Base-by-base conservation (phyloP, 2,888 invertebrate species). In the Drosophila multiciliata region DNA sequence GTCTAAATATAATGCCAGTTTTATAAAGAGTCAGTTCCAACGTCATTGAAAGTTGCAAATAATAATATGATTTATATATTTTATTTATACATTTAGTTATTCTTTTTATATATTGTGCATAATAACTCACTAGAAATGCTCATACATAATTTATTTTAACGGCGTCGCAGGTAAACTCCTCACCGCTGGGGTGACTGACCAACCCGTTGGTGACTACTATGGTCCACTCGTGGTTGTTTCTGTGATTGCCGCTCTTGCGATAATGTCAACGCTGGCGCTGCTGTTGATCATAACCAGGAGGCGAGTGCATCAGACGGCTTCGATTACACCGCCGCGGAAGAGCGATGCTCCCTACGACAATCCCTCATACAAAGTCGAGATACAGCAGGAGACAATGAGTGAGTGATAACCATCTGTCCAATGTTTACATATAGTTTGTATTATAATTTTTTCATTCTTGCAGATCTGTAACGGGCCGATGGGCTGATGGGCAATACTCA, bases 381-480 rank as follows among this genome's bases (percentile, higher is more conserved):
- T 97, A 93, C 97, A 97, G 93, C 97, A 97, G 94, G 97, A 97
- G 94, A 97, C 97, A 90, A 97, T 97, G 97, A 97, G 97, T 97
- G 94, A 94, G 89, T 82, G 32, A 6, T 1, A 17, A n/a, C 0
- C 7, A 15, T n/a, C 6, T 1, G 33, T 15, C 20, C 8, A 11
- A 20, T 40, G 0, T 4, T 15, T 26, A 23, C 8, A 17, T 35
- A 42, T 17, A 35, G 9, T 1, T 0, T 20, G 15, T 29, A 33
- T 6, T 3, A 35, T 9, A 26, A 67, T 26, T 0, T 15, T 59
- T 20, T 9, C 20, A 3, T 49, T 1, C 9, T 81, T 74, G 1
- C 73, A 86, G 86, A 87, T 87, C 88, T 86, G 88, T 87, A 83
- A 83, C 75, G 72, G 75, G 67, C 71, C 70, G 40, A 42, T 55